A percentile compares a stretch with the other conserved stretches of the same genome.
Conservation (phyloP, 2,888 invertebrate genomes). For the Meganola albula region DNA sequence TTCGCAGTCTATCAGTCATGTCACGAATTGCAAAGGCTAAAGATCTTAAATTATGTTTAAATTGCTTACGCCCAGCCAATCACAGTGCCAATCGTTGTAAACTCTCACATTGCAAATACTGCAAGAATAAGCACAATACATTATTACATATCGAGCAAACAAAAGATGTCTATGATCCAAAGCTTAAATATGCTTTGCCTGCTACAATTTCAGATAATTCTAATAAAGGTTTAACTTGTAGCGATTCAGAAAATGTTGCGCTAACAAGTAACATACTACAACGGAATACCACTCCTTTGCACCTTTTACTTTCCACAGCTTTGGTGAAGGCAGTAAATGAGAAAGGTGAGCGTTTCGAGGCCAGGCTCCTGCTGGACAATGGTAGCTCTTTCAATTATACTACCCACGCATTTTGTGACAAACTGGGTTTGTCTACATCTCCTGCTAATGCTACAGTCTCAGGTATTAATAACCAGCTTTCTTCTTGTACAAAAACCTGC, state of each 20-base stretch:
- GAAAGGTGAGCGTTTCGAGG: conserved; percentile 6
- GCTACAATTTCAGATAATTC: not conserved
- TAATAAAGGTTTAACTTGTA: not conserved
- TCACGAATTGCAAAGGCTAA: conserved; percentile 12
- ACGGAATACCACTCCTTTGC: conserved; percentile 1
- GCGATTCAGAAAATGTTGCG: conserved; percentile 1
- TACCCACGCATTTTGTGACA: conserved; percentile 1
- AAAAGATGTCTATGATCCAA: not conserved
- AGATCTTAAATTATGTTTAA: conserved; percentile 14
- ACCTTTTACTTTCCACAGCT: conserved; percentile 23
- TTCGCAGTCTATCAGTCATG: conserved; percentile 11
- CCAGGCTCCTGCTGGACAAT: conserved; percentile 14
- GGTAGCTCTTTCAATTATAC: conserved; percentile 13
- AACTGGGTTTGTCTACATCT: conserved; percentile 5
- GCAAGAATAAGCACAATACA: conserved; percentile 18
- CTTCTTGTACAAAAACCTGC: conserved; percentile 4
- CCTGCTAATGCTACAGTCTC: conserved; percentile 4
- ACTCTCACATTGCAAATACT: conserved; percentile 19
- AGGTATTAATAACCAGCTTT: conserved; percentile 7
- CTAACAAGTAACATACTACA: not conserved
- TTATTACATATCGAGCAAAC: conserved; percentile 12
- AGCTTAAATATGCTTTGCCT: not conserved
- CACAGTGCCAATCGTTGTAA: conserved; percentile 9
- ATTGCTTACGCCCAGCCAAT: conserved; percentile 12
- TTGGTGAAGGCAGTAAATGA: conserved; percentile 9